phyloP scores from a whole-genome alignment of 2,888 invertebrate genomes.

The Plebejus argus region DNA sequence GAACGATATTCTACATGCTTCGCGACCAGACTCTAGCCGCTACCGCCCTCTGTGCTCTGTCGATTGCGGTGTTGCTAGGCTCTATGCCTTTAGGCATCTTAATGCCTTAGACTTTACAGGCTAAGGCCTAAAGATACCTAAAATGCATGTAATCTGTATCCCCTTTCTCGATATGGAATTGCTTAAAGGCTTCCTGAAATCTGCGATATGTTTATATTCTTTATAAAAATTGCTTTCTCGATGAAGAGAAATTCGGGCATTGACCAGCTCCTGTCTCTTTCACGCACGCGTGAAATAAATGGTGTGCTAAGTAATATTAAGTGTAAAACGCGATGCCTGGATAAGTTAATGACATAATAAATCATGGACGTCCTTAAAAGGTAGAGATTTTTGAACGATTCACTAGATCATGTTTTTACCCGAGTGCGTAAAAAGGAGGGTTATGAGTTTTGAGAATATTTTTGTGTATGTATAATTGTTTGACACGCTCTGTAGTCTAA shows the following conservation, averaged over 20 bases:
- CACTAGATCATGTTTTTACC: not conserved
- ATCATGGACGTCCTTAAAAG: not conserved
- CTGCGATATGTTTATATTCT: too few relatives aligned
- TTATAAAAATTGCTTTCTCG: not conserved
- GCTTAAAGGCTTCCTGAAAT: not conserved
- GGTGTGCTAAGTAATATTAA: not conserved
- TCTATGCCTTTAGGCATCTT: too few relatives aligned
- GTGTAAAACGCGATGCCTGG: too few relatives aligned
- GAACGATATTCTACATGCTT: not conserved
- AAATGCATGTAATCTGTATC: not conserved
- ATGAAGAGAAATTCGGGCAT: not conserved
- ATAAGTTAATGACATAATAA: not conserved
- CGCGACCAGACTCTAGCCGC: constrained; percentile 14
- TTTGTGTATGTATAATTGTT: not conserved
- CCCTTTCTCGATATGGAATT: not conserved
- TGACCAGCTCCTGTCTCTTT: too few relatives aligned
- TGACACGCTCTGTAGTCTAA: too few relatives aligned
- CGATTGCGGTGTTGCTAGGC: not conserved
- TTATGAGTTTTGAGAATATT: not conserved
- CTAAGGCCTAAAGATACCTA: not conserved
- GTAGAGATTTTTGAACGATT: not conserved
- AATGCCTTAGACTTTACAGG: too few relatives aligned
- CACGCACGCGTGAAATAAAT: too few relatives aligned
- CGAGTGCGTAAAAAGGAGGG: not conserved
- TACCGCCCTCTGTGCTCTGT: not conserved